Percentiles rank a stretch among this genome's conserved stretches.
Evolutionary conservation across 1,140 invertebrate species (phyloP).

Genomic region (Drosophila arizonae): DNA sequence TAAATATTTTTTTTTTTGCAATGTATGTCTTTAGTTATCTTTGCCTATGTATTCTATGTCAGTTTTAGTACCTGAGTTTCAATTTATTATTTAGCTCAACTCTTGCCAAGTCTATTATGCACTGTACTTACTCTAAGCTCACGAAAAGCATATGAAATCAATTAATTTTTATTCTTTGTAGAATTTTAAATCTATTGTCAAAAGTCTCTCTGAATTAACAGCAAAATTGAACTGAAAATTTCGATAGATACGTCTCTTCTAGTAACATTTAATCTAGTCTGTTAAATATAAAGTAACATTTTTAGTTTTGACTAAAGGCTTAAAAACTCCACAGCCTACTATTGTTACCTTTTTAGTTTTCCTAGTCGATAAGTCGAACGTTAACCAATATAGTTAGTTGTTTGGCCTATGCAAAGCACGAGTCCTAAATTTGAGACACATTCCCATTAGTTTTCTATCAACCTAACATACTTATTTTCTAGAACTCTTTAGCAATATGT

Average conservation of each 20-base stretch:
- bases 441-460: slow-evolving; percentile 4
- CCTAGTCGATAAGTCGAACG: not conserved
- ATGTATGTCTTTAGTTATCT: not conserved
- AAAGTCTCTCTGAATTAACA: too few species aligned
- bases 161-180: too few species aligned
- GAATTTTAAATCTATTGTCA: too few species aligned
- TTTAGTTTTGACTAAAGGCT: too few species aligned
- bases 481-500: not conserved
- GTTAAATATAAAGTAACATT: too few species aligned
- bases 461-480: not conserved
- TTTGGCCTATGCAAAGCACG: slow-evolving; percentile 18
- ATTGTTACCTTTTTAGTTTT: too few species aligned
- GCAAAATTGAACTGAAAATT: too few species aligned
- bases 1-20: not conserved
- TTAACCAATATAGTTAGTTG: not conserved
- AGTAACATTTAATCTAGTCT: too few species aligned
- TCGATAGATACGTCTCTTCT: too few species aligned
- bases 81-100: not conserved
- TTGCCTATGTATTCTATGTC: not conserved
- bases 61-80: not conserved
- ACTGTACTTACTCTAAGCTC: not conserved
- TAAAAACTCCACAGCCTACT: too few species aligned
- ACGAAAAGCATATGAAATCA: too few species aligned
- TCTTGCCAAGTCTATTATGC: not conserved
- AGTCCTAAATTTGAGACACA: slow-evolving; percentile 11